Conservation (phyloP, 2,888 invertebrate genomes). For the Synergus japonicus region DNA sequence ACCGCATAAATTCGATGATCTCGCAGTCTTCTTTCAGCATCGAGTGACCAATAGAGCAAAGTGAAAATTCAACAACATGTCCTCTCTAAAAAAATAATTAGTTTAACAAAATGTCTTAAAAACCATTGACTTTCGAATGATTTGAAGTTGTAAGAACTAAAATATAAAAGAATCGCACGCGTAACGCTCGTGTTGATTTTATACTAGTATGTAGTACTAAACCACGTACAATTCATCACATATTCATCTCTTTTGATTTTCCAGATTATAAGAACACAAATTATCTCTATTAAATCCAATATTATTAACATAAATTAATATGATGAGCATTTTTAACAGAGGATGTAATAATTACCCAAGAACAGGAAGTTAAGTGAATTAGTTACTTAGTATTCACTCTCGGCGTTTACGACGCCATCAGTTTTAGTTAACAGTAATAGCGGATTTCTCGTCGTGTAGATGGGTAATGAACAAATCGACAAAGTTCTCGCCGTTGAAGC, state of each 20-base stretch:
- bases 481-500: slow-evolving; percentile 16
- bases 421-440: slow-evolving; percentile 1
- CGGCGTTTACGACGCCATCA: not conserved
- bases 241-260: no score
- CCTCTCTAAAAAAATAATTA: no score
- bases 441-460: slow-evolving; percentile 1
- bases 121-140: no score
- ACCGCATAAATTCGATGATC: not conserved
- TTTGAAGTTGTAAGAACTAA: no score
- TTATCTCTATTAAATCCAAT: no score
- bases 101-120: no score
- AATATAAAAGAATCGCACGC: no score
- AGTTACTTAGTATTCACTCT: not conserved
- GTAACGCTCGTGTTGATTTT: no score
- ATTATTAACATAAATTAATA: not conserved
- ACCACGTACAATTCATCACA: no score
- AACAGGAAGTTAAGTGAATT: not conserved
- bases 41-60: not conserved
- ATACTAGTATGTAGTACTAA: no score
- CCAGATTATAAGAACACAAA: no score
- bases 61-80: not conserved
- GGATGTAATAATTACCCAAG: not conserved
- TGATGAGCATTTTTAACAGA: not conserved
- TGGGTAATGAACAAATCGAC: slow-evolving; percentile 23
- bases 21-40: slow-evolving; percentile 26